Conservation (phyloP, 2,888 invertebrate genomes). For the Polymixis lichenea region DNA sequence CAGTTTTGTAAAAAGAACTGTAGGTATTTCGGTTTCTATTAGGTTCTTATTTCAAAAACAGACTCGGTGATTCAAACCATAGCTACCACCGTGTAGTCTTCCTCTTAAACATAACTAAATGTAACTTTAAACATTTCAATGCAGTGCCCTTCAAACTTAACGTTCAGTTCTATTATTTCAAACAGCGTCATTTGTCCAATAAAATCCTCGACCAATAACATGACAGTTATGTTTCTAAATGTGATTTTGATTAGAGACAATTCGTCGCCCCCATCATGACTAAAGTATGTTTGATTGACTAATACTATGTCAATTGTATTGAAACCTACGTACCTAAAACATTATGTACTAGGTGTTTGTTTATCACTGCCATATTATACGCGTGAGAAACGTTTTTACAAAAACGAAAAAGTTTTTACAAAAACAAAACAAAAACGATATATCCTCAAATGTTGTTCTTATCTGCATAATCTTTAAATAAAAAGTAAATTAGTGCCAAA, state of each 20-base stretch:
- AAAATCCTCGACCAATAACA: conserved; percentile 56
- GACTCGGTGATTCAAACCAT: no score
- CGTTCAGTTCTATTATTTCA: conserved; percentile 30
- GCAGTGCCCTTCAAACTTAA: conserved; percentile 14
- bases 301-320: conserved; percentile 63
- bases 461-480: conserved; percentile 58
- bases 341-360: conserved; percentile 1
- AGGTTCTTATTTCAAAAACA: no score
- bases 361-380: not conserved
- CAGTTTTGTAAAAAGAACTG: no score
- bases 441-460: conserved; percentile 40
- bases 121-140: not conserved
- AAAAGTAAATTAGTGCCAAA: conserved; percentile 59
- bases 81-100: no score
- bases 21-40: no score
- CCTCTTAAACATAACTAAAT: not conserved
- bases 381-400: conserved; percentile 49
- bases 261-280: conserved; percentile 85
- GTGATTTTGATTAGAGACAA: conserved; percentile 87
- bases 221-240: conserved; percentile 77
- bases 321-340: conserved; percentile 2
- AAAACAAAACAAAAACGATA: conserved; percentile 11
- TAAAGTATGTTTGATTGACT: conserved; percentile 81
- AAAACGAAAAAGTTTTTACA: conserved; percentile 14
- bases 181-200: conserved; percentile 59